Conservation (phyloP, 2,888 invertebrate species). For the Bugulina stolonifera region DNA sequence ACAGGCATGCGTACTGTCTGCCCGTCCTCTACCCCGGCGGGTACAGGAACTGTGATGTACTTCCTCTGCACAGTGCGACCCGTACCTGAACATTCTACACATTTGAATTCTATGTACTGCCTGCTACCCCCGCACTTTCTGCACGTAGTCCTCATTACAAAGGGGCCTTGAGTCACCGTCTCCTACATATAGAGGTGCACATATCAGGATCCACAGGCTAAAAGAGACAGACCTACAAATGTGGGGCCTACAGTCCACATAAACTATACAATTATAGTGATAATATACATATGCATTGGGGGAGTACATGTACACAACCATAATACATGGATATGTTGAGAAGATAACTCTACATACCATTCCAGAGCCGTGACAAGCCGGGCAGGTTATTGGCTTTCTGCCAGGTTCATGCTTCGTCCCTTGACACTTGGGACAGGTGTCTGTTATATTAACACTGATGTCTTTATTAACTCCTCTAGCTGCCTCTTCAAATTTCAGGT, state of each 20-base stretch:
- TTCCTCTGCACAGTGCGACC: conserved; percentile 82
- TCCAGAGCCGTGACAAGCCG: conserved; percentile 91
- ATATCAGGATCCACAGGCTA: too few relatives aligned
- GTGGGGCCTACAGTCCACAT: too few relatives aligned
- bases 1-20: conserved; percentile 92
- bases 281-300: too few relatives aligned
- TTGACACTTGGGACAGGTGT: conserved; percentile 80
- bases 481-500: conserved; percentile 83
- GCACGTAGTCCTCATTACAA: conserved; percentile 93
- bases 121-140: conserved; percentile 64
- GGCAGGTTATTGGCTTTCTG: conserved; percentile 81
- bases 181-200: conserved; percentile 51
- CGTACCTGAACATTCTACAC: conserved; percentile 77
- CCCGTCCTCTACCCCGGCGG: conserved; percentile 87
- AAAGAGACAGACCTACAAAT: too few relatives aligned
- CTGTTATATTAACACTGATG: conserved; percentile 80
- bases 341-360: conserved; percentile 64
- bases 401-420: conserved; percentile 84
- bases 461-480: conserved; percentile 93
- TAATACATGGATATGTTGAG: too few relatives aligned
- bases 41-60: conserved; percentile 85
- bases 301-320: background rate
- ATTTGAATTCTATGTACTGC: conserved; percentile 82
- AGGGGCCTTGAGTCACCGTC: conserved; percentile 67
- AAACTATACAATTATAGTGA: too few relatives aligned